phyloP scores from a whole-genome alignment of 2,888 invertebrate genomes.

The Cecidostiba fungosa region DNA sequence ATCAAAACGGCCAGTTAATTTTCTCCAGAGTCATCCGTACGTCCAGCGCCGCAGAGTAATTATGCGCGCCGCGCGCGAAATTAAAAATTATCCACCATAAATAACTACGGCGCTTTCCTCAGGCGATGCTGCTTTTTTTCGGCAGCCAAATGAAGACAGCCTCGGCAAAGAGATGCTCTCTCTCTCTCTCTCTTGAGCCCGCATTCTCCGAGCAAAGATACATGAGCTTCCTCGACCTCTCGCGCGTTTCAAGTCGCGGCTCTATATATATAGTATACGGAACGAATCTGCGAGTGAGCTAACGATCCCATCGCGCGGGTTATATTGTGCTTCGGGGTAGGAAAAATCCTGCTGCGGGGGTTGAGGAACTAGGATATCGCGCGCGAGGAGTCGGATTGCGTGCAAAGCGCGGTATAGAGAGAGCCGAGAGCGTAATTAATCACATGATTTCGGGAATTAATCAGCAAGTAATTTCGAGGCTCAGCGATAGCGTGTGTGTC shows the following conservation, averaged over 20 bases:
- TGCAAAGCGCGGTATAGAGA: not conserved
- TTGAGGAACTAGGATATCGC: not conserved
- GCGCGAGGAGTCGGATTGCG: not conserved
- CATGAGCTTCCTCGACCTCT: slow-evolving; percentile 33
- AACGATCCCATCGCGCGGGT: slow-evolving; percentile 66
- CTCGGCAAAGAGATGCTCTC: slow-evolving; percentile 22
- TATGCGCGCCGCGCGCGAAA: slow-evolving; percentile 46
- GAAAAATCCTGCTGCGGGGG: not conserved
- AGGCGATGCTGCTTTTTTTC: slow-evolving; percentile 22
- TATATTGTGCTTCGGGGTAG: not conserved
- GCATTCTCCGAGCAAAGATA: slow-evolving; percentile 50
- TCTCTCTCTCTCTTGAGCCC: slow-evolving; percentile 39
- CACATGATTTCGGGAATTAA: slow-evolving; percentile 59
- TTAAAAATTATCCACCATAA: slow-evolving; percentile 57
- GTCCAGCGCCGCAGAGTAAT: slow-evolving; percentile 23
- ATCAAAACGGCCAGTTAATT: slow-evolving; percentile 49
- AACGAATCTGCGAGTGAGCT: slow-evolving; percentile 66
- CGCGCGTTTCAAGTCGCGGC: slow-evolving; percentile 26
- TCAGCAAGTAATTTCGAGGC: slow-evolving; percentile 53
- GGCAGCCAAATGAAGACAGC: slow-evolving; percentile 57
- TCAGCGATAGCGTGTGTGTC: slow-evolving; percentile 36
- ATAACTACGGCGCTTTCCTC: slow-evolving; percentile 45
- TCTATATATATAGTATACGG: slow-evolving; percentile 3
- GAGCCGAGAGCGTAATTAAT: slow-evolving; percentile 48
- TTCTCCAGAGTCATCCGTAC: slow-evolving; percentile 33